Conservation (phyloP, 2,113 vertebrate species). For the Elgaria multicarinata region DNA sequence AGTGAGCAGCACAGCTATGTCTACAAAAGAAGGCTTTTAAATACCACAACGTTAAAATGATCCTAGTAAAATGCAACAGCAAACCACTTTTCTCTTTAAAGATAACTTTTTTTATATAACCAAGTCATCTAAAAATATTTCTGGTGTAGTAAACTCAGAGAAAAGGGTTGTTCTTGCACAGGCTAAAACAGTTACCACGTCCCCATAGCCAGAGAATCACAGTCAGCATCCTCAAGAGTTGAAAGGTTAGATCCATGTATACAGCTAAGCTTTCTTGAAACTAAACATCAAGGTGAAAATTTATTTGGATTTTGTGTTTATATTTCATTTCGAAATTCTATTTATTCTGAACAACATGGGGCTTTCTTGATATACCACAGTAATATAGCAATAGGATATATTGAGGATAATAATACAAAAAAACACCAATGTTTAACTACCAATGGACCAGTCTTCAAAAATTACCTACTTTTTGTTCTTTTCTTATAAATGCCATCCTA, state of each 20-base stretch:
- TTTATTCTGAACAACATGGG: no score
- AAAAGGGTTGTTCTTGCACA: not conserved
- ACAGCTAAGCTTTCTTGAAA: no score
- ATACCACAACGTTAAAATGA: not conserved
- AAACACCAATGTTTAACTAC: not conserved
- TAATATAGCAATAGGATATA: no score
- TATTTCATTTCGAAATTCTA: not conserved
- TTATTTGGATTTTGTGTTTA: no score
- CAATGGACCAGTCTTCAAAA: not conserved
- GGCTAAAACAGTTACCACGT: not conserved
- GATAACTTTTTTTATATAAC: not conserved
- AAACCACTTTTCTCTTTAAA: not conserved
- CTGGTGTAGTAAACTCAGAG: not conserved
- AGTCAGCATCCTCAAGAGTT: no score
- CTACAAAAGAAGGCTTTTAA: constrained; percentile 2
- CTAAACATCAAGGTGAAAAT: no score
- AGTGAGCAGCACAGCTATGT: not conserved
- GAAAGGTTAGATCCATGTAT: no score
- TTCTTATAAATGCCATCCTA: not conserved
- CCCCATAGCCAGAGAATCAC: no score
- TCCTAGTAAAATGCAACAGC: not conserved
- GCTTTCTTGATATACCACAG: no score
- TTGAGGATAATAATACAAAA: not conserved
- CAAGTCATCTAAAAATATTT: not conserved
- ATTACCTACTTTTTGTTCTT: not conserved